Evolutionary conservation across 2,797 vertebrate genomes (phyloP).

Genomic region (Pseudochirops cupreus): DNA sequence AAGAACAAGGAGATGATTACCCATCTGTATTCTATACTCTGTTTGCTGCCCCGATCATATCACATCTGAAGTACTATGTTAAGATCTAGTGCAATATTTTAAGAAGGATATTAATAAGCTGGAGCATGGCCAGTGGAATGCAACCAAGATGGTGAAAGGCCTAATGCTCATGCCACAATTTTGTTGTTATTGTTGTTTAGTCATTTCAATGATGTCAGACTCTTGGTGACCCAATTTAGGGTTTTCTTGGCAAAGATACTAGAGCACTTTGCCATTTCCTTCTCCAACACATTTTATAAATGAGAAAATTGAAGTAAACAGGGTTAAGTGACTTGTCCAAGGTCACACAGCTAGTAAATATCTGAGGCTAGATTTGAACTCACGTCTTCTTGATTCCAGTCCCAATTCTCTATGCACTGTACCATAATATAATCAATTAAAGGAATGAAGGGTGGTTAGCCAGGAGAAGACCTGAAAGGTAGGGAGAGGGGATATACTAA

Average conservation of each 20-base stretch:
- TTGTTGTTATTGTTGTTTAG: neutral
- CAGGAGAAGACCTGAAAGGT: neutral
- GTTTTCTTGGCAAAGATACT: neutral
- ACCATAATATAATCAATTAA: neutral
- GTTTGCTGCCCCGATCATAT: neutral
- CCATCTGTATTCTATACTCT: neutral
- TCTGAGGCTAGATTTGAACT: too few species aligned
- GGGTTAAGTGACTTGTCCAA: neutral
- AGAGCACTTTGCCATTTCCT: neutral
- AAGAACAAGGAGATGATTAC: neutral
- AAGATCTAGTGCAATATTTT: neutral
- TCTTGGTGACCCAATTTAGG: neutral
- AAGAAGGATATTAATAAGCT: neutral
- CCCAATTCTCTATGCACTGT: too few species aligned
- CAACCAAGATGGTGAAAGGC: neutral
- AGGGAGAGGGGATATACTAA: neutral
- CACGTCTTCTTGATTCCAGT: too few species aligned
- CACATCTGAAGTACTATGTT: neutral
- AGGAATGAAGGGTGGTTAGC: neutral
- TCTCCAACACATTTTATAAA: neutral
- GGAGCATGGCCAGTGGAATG: neutral
- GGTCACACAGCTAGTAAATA: neutral
- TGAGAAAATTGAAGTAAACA: neutral
- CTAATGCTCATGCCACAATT: neutral
- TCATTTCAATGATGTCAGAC: neutral